Conservation (phyloP, 1,140 invertebrate species). For the Coboldia fuscipes region DNA sequence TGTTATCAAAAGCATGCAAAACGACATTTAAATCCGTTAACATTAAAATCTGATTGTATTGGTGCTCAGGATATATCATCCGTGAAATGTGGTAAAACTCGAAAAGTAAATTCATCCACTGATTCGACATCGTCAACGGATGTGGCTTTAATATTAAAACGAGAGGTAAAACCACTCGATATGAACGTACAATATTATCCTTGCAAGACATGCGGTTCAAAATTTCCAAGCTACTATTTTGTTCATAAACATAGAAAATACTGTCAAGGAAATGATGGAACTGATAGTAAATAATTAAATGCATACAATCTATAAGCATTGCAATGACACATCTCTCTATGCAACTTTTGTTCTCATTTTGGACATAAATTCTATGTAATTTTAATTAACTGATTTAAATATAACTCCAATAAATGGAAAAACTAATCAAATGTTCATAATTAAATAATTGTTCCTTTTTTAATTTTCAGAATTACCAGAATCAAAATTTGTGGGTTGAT, state of each 20-base stretch:
- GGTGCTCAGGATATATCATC: neutral
- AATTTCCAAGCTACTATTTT: conserved; percentile 84
- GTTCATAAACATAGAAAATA: conserved; percentile 76
- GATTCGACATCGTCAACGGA: conserved; percentile 3
- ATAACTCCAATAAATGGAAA: too few species aligned
- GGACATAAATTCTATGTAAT: too few species aligned
- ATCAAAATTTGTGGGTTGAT: too few species aligned
- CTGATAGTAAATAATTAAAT: neutral
- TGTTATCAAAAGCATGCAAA: conserved; percentile 62
- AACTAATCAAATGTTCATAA: too few species aligned
- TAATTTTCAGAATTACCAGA: too few species aligned
- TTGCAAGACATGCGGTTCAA: conserved; percentile 76
- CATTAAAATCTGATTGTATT: neutral
- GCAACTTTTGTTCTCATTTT: too few species aligned
- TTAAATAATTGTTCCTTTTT: too few species aligned
- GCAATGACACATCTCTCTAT: too few species aligned
- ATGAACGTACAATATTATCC: conserved; percentile 79
- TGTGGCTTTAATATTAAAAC: conserved; percentile 8
- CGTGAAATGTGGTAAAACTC: conserved; percentile 1
- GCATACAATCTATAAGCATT: neutral
- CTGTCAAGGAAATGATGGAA: conserved; percentile 45
- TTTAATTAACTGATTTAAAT: too few species aligned
- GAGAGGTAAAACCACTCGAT: conserved; percentile 40
- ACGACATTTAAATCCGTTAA: conserved; percentile 34
- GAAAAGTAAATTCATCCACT: conserved; percentile 2